Evolutionary conservation across 1,140 invertebrate species (phyloP), one percentile per base, ranked within the genome.

Genomic region (Drosophila serrata): DNA sequence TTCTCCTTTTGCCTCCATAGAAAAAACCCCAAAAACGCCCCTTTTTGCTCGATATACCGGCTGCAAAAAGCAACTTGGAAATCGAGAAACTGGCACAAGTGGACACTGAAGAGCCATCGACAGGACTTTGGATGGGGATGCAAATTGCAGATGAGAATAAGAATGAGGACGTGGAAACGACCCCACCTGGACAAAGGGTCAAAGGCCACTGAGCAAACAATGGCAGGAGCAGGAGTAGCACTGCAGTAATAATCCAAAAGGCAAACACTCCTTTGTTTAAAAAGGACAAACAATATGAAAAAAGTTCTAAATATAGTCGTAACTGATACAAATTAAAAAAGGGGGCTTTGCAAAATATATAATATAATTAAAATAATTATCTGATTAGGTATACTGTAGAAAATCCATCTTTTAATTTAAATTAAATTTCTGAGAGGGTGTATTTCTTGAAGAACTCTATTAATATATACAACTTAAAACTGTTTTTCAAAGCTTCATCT

Each of bases 31-130:
- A 8, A 2, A 2, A 24, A 4, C 0, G n/a, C n/a, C n/a, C n/a
- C n/a, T n/a, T n/a, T n/a, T n/a, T n/a, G n/a, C 49, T 53, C 31
- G 13, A 53, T 53, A 35, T 22, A 8, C 17, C 17, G 31, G 17
- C 35, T n/a, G 42, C 43, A 48, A 43, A n/a, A n/a, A 27, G 24
- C n/a, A 56, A 33, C 53, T 45, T 61, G 42, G 49, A 62, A 73
- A 67, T 60, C 58, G 65, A 81, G 57, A 77, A 81, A 81, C 73
- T 85, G 67, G 81, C 45, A 85, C 81, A 85, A 85, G 81, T 78
- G 82, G 62, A 37, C 59, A 65, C 73, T 69, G 56, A 49, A 80
- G 46, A 51, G 46, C 56, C 61, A 58, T 57, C 51, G 68, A 70
- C 51, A 70, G 67, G 51, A 57, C 65, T 42, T 24, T 70, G 40